phyloP scores from a whole-genome alignment of 2,797 vertebrate species.

The Xiphorhynchus erythropygius region DNA sequence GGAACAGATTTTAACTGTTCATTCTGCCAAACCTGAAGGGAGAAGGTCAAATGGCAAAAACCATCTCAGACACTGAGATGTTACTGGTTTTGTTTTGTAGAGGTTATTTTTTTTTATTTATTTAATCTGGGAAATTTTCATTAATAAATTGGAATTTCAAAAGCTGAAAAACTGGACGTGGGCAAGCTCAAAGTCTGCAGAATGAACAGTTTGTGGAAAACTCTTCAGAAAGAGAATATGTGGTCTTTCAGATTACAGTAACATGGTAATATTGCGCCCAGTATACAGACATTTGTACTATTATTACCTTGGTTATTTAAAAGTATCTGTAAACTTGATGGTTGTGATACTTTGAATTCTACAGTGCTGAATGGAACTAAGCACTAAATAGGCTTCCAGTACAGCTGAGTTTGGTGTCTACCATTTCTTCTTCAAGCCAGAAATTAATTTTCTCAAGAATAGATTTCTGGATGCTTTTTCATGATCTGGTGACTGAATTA shows the following conservation, averaged over 20 bases:
- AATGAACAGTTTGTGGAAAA: conserved; percentile 76
- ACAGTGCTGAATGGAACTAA: background rate
- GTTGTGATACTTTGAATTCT: background rate
- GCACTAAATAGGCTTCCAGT: background rate
- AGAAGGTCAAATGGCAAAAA: background rate
- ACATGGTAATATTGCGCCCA: conserved; percentile 65
- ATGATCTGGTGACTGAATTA: background rate
- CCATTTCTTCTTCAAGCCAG: background rate
- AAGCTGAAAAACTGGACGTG: conserved; percentile 85
- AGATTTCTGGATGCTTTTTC: background rate
- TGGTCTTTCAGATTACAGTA: conserved; percentile 70
- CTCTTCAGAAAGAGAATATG: conserved; percentile 75
- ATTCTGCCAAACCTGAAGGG: background rate
- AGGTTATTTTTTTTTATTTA: background rate
- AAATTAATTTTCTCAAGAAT: background rate
- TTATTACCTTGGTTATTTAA: background rate
- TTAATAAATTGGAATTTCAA: conserved; percentile 80
- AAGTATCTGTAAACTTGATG: background rate
- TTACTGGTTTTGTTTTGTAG: background rate
- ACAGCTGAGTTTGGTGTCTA: background rate
- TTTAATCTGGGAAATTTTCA: conserved; percentile 77
- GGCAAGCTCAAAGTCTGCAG: conserved; percentile 73
- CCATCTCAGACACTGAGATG: background rate
- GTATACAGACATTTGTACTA: background rate
- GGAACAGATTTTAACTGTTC: background rate